These are phyloP conservation scores for Plutomurus gul DNA, from an alignment of 1,140 invertebrate genomes.

Conservation along the genomic window DNA sequence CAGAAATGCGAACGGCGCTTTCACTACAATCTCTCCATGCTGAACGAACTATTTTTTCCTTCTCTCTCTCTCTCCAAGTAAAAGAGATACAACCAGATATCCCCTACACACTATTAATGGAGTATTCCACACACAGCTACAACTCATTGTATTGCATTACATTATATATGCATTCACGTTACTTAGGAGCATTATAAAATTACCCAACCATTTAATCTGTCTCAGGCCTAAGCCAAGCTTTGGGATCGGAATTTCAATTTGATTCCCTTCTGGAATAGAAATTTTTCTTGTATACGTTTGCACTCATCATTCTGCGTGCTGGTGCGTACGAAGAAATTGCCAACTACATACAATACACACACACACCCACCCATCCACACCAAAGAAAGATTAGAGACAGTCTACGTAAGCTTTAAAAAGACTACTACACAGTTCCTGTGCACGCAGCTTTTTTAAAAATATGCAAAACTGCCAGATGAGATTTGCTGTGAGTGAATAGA, in stretches of 20 bases:
- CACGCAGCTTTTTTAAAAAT: slow-evolving; percentile 3
- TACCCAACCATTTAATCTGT: slow-evolving; percentile 9
- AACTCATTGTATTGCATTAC: not conserved
- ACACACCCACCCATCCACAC: no score
- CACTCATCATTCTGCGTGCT: not conserved
- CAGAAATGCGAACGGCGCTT: no score
- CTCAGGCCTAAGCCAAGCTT: not conserved
- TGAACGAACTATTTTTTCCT: not conserved
- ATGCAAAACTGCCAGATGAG: not conserved
- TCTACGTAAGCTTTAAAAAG: not conserved
- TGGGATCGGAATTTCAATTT: not conserved
- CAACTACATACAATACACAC: no score
- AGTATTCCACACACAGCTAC: not conserved
- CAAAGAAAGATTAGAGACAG: no score
- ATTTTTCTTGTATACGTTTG: not conserved
- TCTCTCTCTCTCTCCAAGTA: not conserved
- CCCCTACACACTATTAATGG: not conserved
- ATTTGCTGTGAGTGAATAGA: slow-evolving; percentile 2
- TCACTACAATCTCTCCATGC: not conserved
- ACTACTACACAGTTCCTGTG: not conserved
- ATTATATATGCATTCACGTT: not conserved
- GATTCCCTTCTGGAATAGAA: not conserved
- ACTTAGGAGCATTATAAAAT: slow-evolving; percentile 9
- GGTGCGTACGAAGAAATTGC: no score
- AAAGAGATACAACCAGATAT: not conserved